These are phyloP conservation scores for Fragum fragum DNA, from an alignment of 2,888 invertebrate species.

Conservation along the genomic window DNA sequence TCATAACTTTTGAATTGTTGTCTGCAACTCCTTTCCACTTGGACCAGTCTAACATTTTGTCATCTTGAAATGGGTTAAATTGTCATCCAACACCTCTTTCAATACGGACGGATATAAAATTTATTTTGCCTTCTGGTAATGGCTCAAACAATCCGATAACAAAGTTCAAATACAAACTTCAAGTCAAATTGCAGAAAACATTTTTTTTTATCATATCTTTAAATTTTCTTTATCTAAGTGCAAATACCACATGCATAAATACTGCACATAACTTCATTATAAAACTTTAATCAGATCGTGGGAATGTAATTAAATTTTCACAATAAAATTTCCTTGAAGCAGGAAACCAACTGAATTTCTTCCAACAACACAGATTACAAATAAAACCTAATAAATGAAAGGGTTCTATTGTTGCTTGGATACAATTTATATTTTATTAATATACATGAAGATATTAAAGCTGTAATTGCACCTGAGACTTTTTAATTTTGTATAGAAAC, in stretches of 20 bases:
- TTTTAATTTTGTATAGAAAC: not conserved
- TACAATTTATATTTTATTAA: not conserved
- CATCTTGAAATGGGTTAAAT: too few species aligned
- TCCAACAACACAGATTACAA: not conserved
- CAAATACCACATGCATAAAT: not conserved
- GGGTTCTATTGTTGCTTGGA: not conserved
- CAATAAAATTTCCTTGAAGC: conserved; percentile 6
- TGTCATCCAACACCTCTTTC: too few species aligned
- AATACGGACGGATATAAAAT: too few species aligned
- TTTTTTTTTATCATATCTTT: too few species aligned
- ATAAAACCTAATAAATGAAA: not conserved
- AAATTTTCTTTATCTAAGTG: too few species aligned
- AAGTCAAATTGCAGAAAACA: not conserved
- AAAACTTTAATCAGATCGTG: conserved; percentile 13
- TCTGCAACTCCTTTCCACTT: too few species aligned
- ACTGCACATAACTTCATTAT: conserved; percentile 6
- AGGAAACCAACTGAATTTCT: not conserved
- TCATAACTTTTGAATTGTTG: too few species aligned
- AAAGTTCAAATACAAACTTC: conserved; percentile 4
- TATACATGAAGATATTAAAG: not conserved
- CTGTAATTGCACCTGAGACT: not conserved
- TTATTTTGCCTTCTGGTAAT: too few species aligned
- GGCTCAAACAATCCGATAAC: too few species aligned
- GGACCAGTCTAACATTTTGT: too few species aligned
- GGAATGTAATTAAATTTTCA: conserved; percentile 20